Base-by-base conservation (phyloP, 2,797 vertebrate species). In the Gambelia wislizenii region DNA sequence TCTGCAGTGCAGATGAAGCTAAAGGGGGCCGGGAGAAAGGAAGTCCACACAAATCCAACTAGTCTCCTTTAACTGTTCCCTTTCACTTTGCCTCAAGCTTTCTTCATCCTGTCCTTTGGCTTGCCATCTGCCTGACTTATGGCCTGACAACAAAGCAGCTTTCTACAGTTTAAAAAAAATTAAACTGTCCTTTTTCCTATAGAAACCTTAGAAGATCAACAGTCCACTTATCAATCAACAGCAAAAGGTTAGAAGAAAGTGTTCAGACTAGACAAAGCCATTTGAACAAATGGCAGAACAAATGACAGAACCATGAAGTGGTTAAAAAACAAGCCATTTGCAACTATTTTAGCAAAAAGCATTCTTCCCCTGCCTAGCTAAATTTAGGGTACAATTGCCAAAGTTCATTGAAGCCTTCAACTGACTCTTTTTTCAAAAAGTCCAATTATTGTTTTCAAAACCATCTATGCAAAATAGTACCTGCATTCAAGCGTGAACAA, bases 381-480 rank as follows among this genome's bases (percentile, higher is more conserved):
- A 78, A 76, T 85, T 91, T 83, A 70, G 89, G 64, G 47, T 77
- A 91, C 54, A 88, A 83, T 61, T 86, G 90, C 79, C 85, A 92
- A 81, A 39, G 79, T 84, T 92, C 84, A 89, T 72, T 77, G 74
- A 92, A 89, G 83, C 18, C 59, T 70, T 77, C 85, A 88, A 87
- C 80, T 85, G 88, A 92, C 92, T 89, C 87, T 86, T 54, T 76
- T 74, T 18, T 90, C 88, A 12, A 67, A 39, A 89, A 82, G 72
- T 20, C 77, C 92, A 89, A 94, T 95, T 76, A 92, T 87, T 90
- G 91, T 16, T 94, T 93, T 94, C 91, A 79, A 92, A 95, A 93
- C 94, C 89, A 92, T 78, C 84, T 91, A 91, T 72, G 52, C 89
- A 92, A 95, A 95, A 84, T 81, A 95, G 87, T 87, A 82, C 85